Conservation (phyloP, 2,113 vertebrate genomes). For the Thryonomys swinderianus region DNA sequence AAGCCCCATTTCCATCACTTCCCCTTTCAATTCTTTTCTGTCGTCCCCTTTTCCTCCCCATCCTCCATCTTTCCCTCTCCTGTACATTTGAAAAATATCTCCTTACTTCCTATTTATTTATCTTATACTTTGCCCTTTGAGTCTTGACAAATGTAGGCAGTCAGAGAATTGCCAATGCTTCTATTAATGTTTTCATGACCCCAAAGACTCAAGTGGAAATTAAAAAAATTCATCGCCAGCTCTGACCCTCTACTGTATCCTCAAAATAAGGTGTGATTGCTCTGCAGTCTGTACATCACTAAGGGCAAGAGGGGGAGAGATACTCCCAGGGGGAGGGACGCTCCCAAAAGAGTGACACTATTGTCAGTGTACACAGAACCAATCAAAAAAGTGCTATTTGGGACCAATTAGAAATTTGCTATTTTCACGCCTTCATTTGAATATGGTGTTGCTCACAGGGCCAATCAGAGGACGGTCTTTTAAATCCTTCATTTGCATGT, state of each 20-base stretch:
- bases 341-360: not conserved
- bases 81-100: not conserved
- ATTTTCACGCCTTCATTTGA: not conserved
- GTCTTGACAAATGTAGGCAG: not conserved
- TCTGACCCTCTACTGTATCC: too few species aligned
- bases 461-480: not conserved
- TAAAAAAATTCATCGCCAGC: not conserved
- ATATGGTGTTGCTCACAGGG: not conserved
- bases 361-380: not conserved
- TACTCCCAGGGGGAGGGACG: not conserved
- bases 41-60: not conserved
- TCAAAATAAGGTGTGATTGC: not conserved
- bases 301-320: not conserved
- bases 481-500: not conserved
- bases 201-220: not conserved
- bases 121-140: not conserved
- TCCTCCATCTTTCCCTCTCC: not conserved
- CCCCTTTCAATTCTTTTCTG: not conserved
- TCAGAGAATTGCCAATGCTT: too few species aligned
- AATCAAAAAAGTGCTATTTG: not conserved
- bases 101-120: not conserved
- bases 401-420: not conserved
- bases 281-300: not conserved
- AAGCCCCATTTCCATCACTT: not conserved
- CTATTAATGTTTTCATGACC: too few species aligned